Conservation (phyloP, 2,797 vertebrate species). For the Pterois miles region DNA sequence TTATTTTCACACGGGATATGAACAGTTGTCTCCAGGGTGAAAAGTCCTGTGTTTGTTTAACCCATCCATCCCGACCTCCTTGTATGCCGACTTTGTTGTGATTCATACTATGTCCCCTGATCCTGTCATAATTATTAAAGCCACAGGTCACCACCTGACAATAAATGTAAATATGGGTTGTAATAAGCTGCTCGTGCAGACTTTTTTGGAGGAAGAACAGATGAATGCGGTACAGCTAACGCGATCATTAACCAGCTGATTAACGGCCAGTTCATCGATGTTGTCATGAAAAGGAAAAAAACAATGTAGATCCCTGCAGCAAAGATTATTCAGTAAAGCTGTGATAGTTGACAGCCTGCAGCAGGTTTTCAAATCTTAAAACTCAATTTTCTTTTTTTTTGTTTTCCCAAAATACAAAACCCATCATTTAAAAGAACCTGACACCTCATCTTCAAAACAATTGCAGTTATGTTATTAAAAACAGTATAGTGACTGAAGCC, state of each 20-base stretch:
- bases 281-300: too few relatives aligned
- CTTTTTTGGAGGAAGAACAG: too few relatives aligned
- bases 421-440: background rate
- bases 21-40: too few relatives aligned
- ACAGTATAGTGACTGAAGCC: background rate
- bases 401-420: background rate
- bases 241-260: too few relatives aligned
- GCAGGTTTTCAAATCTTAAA: background rate
- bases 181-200: background rate
- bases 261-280: background rate
- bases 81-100: rapidly evolving
- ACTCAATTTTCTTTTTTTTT: background rate
- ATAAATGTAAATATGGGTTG: too few relatives aligned
- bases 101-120: too few relatives aligned
- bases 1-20: too few relatives aligned
- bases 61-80: too few relatives aligned
- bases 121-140: too few relatives aligned
- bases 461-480: background rate
- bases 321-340: background rate
- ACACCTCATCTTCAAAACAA: background rate
- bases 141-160: too few relatives aligned
- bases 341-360: background rate
- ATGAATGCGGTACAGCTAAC: too few relatives aligned
- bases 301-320: background rate
- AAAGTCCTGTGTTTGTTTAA: too few relatives aligned